Evolutionary conservation across 2,113 vertebrate species (phyloP), one percentile per base, ranked within the genome.

Genomic region (Apteryx mantelli): DNA sequence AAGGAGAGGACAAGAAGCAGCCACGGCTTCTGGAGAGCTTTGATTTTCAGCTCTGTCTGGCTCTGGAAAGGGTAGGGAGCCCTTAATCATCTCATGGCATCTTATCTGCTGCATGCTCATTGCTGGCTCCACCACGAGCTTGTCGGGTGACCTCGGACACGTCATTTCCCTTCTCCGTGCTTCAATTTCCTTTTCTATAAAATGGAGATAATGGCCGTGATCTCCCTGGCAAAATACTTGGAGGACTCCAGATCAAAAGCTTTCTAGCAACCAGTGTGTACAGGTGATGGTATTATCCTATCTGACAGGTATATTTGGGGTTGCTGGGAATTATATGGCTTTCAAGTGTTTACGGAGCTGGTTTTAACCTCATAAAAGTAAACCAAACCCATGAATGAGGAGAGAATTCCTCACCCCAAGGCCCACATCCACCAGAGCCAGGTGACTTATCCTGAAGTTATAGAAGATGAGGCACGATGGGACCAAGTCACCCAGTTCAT

Each of bases 331-430:
- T 71, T 61, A 38, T 48, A 14, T 2, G 73, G 73, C 89, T 65
- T 89, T 70, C 50, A 50, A 80, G 74, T 55, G 14, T 83, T 87
- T 63, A 50, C 82, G 19, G 73, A 71, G 78, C 78, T 90, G n/a
- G 16, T 76, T 87, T 76, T 24, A 76, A 76, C 44, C 82, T 95
- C 68, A 0, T 89, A 89, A 95, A 95, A 89, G 38, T 63, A 79
- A 89, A 66, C 69, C 55, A 58, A 86, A 52, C 38, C 71, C 11
- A 1, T 5, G 61, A 82, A 75, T 0, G 3, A 56, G 68, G 63
- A 89, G 32, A 89, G 24, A 80, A 85, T 53, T 93, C 53, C 58
- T 88, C 91, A 88, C 84, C 75, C 61, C 69, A 32, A 85, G 84
- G 63, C 70, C 76, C 56, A 16, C 32, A 76, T 80, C 74, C 68